Percentiles rank a stretch among this genome's conserved stretches.
phyloP scores from a whole-genome alignment of 2,888 invertebrate species.

The Ashinkailepas kermadecensis region DNA sequence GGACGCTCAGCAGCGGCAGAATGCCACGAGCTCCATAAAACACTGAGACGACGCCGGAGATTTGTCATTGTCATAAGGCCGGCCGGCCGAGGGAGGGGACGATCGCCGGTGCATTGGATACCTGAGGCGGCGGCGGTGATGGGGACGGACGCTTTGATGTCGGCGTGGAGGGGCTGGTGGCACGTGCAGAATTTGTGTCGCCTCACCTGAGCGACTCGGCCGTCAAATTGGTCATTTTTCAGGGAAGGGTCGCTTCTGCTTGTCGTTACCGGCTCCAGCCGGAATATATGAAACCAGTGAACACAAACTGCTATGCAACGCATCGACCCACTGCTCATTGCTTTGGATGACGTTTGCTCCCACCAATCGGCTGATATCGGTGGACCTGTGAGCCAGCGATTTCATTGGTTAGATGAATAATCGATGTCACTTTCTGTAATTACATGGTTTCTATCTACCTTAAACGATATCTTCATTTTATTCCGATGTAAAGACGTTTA shows the following conservation, averaged over 20 bases:
- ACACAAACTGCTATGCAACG: no score
- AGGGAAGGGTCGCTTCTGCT: background rate
- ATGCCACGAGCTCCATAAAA: constrained; percentile 4
- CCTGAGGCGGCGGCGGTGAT: background rate
- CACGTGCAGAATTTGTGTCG: background rate
- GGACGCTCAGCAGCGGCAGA: background rate
- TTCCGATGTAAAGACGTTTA: no score
- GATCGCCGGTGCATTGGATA: background rate
- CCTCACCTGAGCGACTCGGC: background rate
- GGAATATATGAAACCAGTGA: no score
- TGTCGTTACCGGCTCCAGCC: no score
- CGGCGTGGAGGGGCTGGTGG: background rate
- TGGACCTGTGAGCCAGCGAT: no score
- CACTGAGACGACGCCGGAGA: background rate
- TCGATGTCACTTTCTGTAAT: no score
- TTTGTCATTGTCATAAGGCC: background rate
- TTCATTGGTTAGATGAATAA: no score
- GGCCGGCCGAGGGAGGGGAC: background rate
- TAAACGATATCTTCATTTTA: no score
- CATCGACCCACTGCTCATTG: no score
- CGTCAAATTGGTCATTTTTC: background rate
- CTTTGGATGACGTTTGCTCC: no score
- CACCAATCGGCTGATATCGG: no score
- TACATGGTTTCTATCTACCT: no score
- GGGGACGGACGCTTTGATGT: background rate